Evolutionary conservation across 2,888 invertebrate species (phyloP), one percentile per base, ranked within the genome.

Genomic region (Papilio gigon): DNA sequence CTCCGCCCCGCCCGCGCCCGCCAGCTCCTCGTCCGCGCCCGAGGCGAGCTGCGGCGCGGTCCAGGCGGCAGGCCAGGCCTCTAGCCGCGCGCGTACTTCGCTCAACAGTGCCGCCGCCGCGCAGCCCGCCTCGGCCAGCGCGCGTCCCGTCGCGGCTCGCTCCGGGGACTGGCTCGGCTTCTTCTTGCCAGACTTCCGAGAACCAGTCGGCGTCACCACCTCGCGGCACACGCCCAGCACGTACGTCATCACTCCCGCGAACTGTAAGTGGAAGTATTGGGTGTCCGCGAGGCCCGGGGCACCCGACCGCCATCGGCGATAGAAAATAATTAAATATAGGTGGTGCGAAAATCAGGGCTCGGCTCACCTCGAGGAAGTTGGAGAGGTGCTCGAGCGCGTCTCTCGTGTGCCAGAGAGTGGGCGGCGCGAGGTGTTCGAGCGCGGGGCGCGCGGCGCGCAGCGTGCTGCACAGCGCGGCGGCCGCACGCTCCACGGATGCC

Each of bases 311-410:
- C 20, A 8, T 1, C 2, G 25, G 11, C 37, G 22, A 47, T 27
- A 27, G 25, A 11, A 12, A 37, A 4, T 11, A 37, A 37, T 3
- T 37, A 1, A 14, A 12, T 37, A 3, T 2, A 2, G 6, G 14
- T 0, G 37, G 11, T 12, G 22, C 47, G 12, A 11, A 4, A n/a
- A n/a, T n/a, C 47, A 12, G 4, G 4, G 4, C 2, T 14, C 8
- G 6, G 40, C 85, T 77, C 65, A 95, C 95, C 93, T 95, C 95
- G 71, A 94, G 85, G 76, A 92, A 93, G 77, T 94, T 93, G 20
- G 94, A 93, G 40, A 94, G 86, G 37, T 86, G 85, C 77, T 94
- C 94, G 73, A 94, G 88, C 4, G 89, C 83, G 35, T 90, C 91
- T 14, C 94, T 82, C 67, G 92, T 81, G 25, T 77, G 75, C 92